Base-by-base conservation (phyloP, 2,797 vertebrate species). In the Spinus olivaceus region DNA sequence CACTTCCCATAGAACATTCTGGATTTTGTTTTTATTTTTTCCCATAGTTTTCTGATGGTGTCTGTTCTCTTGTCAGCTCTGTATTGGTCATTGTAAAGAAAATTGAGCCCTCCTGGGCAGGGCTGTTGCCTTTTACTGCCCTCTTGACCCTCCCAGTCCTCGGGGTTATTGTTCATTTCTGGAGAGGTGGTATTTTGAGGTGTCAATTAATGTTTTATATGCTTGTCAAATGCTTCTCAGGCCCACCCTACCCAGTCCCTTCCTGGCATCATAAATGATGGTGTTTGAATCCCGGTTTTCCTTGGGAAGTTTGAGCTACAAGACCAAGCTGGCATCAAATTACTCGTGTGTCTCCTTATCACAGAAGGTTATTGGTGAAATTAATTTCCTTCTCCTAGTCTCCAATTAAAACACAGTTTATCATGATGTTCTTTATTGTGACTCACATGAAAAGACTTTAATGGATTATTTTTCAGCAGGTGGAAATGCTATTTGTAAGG, bases 381-480 rank as follows among this genome's bases (percentile, higher is more conserved):
- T 86, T 92, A 69, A 94, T 96, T 90, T 86, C 50, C 39, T 89
- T 78, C 70, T 85, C 23, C 37, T 37, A 61, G 53, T 57, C 17
- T 64, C 28, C 76, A 89, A 74, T 94, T 95, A 94, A 93, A 93
- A 89, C 57, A 42, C 12, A 85, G 42, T 93, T 95, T 89, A 73
- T 96, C 81, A 65, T 73, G 6, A 71, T 91, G 24, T 73, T 59
- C 51, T 94, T 82, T 47, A 86, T 72, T 60, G 46, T 78, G 65
- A 67, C 23, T 77, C 28, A 14, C 28, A 32, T 67, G 30, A 67
- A 59, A 73, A 81, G 53, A 44, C 33, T 71, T 82, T 27, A 72
- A 57, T 71, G 65, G 8, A 14, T 64, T 88, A n/a, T 74, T 86
- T 91, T 91, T 65, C 84, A 88, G 70, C 61, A 78, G 44, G 32